These are phyloP conservation scores for Athene cunicularia DNA, from an alignment of 2,113 vertebrate species.

Conservation along the genomic window DNA sequence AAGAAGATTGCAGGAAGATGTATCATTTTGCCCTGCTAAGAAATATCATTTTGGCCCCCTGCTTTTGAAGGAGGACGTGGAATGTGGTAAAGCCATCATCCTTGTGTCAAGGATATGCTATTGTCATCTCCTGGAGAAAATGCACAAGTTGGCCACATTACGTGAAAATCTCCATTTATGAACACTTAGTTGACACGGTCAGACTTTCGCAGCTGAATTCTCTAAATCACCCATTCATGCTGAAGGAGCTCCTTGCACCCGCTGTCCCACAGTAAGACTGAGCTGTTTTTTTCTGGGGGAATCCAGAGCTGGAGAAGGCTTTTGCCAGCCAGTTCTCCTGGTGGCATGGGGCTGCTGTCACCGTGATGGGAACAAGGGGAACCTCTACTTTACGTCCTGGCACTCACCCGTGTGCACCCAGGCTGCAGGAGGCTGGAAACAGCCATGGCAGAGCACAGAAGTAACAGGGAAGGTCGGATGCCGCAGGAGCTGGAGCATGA, in stretches of 20 bases:
- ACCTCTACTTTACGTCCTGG: background rate
- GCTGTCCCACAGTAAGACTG: background rate
- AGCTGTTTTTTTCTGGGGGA: background rate
- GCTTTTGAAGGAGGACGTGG: background rate
- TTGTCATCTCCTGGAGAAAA: background rate
- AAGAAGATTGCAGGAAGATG: constrained; percentile 16
- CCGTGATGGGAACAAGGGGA: background rate
- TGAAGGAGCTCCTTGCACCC: background rate
- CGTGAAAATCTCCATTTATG: background rate
- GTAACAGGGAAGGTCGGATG: background rate
- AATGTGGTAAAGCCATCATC: background rate
- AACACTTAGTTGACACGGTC: background rate
- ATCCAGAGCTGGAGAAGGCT: background rate
- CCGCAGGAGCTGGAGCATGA: background rate
- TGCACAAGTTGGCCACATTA: background rate
- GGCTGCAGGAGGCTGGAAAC: background rate
- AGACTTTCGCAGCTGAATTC: background rate
- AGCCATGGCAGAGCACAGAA: background rate
- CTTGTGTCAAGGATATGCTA: background rate
- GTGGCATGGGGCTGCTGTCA: background rate
- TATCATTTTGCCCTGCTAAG: background rate
- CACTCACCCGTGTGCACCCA: background rate
- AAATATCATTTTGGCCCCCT: background rate
- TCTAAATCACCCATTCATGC: background rate
- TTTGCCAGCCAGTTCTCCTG: background rate